Base-by-base conservation (phyloP, 1,140 invertebrate species). In the Bicyclus anynana region DNA sequence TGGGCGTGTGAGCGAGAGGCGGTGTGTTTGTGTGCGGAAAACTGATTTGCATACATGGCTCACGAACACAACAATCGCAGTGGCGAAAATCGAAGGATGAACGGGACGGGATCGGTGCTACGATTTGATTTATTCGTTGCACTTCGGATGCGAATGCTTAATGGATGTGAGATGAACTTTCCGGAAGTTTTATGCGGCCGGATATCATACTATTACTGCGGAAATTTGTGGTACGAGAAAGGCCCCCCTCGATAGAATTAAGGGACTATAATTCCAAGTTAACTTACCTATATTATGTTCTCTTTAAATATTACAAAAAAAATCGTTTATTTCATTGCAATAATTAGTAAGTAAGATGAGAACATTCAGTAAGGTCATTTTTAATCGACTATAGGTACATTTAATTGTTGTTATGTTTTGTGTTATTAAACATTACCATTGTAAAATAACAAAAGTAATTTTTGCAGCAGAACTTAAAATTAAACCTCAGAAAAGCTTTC, bases 1-100 rank as follows among this genome's bases (percentile, higher is more conserved):
- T 51, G 29, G 27, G 33, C 7, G 74, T 67, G 69, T 44, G 74
- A 81, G 60, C 20, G 72, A 62, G 80, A 82, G 33, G 65, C 64
- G 48, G 14, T 53, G 47, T 72, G 69, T 82, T 78, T 79, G 74
- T 77, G 71, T 80, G 77, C 72, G 68, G 67, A 26, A 47, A 47
- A 68, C 66, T 77, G 74, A 77, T 84, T 82, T 82, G 73, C 79
- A 84, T 83, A 71, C 73, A 78, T 87, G 60, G 71, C 75, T 79
- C 79, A 80, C 80, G 70, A 77, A 80, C 76, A 82, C 77, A 84
- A 81, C 74, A 84, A 76, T 70, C 71, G 75, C 72, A 70, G 74
- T n/a, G 65, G 63, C 62, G 73, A 56, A 83, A 81, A 83, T 84
- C 79, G 78, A 81, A 86, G 74, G 65, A 73, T 74, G 54, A 10